Evolutionary conservation across 2,888 invertebrate species (phyloP).

Genomic region (Azorinus chamasolen): DNA sequence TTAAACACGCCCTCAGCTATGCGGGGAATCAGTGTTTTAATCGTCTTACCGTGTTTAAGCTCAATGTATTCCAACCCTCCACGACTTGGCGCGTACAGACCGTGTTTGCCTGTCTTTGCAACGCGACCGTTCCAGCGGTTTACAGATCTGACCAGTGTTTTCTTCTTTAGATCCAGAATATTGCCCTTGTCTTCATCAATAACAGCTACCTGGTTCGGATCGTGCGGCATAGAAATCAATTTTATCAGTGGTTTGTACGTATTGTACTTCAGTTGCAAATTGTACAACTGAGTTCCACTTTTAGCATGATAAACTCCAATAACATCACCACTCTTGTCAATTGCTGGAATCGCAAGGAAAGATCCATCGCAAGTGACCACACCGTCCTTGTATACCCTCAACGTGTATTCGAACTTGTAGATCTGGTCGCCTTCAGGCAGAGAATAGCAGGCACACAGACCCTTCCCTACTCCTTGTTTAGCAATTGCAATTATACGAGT

Average conservation of each 20-base stretch:
- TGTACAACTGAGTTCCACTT: constrained; percentile 89
- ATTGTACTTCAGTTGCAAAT: constrained; percentile 83
- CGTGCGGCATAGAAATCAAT: constrained; percentile 86
- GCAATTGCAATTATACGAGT: constrained; percentile 92
- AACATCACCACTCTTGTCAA: constrained; percentile 95
- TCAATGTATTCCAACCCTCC: constrained; percentile 97
- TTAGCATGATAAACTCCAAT: constrained; percentile 94
- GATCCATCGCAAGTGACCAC: constrained; percentile 93
- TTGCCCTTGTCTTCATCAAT: constrained; percentile 95
- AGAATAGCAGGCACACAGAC: constrained; percentile 76
- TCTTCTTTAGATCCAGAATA: constrained; percentile 95
- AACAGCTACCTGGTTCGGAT: constrained; percentile 92
- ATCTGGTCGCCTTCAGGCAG: constrained; percentile 91
- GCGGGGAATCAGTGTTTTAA: constrained; percentile 94
- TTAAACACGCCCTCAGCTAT: constrained; percentile 99
- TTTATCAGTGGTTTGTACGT: constrained; percentile 83
- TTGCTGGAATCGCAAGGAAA: constrained; percentile 89
- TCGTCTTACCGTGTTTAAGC: constrained; percentile 94
- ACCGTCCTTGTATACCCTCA: constrained; percentile 91
- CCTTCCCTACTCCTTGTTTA: constrained; percentile 80
- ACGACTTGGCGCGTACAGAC: constrained; percentile 95
- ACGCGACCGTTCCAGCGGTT: constrained; percentile 95
- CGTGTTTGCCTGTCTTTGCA: constrained; percentile 90
- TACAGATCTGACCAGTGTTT: constrained; percentile 94
- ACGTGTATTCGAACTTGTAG: constrained; percentile 94